phyloP scores from a whole-genome alignment of 2,113 vertebrate species.

The Pelusios castaneus region DNA sequence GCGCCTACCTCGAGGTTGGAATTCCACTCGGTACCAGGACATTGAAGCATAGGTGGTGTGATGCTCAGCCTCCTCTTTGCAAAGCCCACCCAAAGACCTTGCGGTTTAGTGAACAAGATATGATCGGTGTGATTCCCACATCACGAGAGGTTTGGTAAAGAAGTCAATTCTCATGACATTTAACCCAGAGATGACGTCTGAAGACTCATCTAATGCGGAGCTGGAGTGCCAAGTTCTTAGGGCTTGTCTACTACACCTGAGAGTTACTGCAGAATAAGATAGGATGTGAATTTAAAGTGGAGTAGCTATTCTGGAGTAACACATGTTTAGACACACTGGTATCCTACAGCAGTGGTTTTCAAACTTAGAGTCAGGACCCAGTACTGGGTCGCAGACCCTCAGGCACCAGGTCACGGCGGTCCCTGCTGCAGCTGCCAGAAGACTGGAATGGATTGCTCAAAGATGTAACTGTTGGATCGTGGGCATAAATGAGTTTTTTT shows the following conservation, averaged over 20 bases:
- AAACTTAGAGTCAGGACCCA: no score
- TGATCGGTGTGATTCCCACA: not conserved
- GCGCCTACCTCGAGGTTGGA: no score
- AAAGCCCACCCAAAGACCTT: not conserved
- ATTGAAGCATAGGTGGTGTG: no score
- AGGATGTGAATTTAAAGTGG: not conserved
- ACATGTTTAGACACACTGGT: not conserved
- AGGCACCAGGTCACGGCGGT: no score
- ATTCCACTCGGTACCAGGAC: no score
- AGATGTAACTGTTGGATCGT: no score
- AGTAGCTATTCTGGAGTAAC: not conserved
- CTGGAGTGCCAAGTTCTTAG: accelerated
- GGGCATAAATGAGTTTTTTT: no score
- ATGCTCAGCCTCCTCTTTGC: no score
- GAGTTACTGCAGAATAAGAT: not conserved
- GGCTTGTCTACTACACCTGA: not conserved
- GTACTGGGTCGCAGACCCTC: no score
- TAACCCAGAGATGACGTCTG: not conserved
- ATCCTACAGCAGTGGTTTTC: not conserved
- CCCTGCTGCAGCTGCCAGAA: no score
- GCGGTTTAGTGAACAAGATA: not conserved
- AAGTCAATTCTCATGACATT: not conserved
- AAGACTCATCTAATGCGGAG: not conserved
- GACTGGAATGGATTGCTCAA: no score
- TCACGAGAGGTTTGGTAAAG: not conserved